Conservation (phyloP, 2,888 invertebrate genomes). For the Schizotus pectinicornis region DNA sequence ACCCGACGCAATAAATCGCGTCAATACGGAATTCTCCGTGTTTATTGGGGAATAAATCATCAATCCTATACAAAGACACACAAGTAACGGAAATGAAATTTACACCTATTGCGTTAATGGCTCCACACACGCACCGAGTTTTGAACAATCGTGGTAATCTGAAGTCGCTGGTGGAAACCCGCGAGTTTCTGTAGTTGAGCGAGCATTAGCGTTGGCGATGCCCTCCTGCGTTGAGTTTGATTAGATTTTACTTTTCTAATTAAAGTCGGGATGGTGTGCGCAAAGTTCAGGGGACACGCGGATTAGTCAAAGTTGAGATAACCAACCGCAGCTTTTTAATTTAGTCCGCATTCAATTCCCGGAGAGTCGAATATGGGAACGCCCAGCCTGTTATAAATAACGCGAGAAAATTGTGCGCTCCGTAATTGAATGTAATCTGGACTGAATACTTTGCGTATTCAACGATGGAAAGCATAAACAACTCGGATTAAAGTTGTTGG, state of each 20-base stretch:
- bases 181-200: not conserved
- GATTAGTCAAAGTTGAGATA: constrained; percentile 28
- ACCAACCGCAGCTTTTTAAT: constrained; percentile 28
- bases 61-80: not conserved
- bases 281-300: constrained; percentile 24
- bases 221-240: constrained; percentile 46
- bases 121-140: too few relatives aligned
- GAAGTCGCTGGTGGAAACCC: constrained; percentile 1
- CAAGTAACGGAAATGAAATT: constrained; percentile 4
- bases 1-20: too few relatives aligned
- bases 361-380: constrained; percentile 26
- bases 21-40: not conserved
- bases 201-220: constrained; percentile 3
- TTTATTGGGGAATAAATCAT: constrained; percentile 9
- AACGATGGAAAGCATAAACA: constrained; percentile 23
- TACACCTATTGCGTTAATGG: not conserved
- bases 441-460: constrained; percentile 24
- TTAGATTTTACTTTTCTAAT: constrained; percentile 48
- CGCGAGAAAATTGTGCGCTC: constrained; percentile 27
- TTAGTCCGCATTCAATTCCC: constrained; percentile 24
- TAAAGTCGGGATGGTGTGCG: constrained; percentile 37
- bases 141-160: constrained; percentile 1
- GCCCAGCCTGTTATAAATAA: constrained; percentile 27
- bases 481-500: constrained; percentile 21
- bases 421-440: constrained; percentile 26